A percentile compares a stretch with the other conserved stretches of the same genome.
phyloP scores from a whole-genome alignment of 2,888 invertebrate species.

The Melangyna quadrimaculata region DNA sequence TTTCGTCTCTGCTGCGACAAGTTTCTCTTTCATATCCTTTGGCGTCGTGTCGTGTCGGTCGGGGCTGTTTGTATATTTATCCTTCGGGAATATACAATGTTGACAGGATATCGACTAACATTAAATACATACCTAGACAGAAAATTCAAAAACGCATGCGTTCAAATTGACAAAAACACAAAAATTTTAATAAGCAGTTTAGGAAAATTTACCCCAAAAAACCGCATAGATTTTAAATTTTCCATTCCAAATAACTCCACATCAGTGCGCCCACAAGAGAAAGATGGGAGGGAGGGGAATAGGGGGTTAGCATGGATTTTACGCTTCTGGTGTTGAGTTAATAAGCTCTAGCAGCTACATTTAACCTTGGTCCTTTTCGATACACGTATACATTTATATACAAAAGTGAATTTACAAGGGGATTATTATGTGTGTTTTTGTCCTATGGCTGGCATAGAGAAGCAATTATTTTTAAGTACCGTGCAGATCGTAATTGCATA shows the following conservation, averaged over 20 bases:
- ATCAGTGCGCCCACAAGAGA: background rate
- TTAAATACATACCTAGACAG: background rate
- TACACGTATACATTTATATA: no score
- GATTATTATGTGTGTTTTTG: background rate
- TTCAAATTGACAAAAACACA: background rate
- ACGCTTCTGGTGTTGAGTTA: slow-evolving; percentile 12
- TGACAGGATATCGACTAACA: slow-evolving; percentile 21
- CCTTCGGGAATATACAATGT: slow-evolving; percentile 22
- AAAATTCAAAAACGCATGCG: slow-evolving; percentile 7
- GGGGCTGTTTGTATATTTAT: background rate
- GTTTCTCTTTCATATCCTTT: slow-evolving; percentile 23
- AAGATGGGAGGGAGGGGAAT: no score
- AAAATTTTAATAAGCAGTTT: slow-evolving; percentile 30
- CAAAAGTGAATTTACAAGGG: background rate
- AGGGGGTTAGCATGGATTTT: background rate
- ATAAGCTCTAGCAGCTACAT: slow-evolving; percentile 23
- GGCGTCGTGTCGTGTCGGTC: no score
- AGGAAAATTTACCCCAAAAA: background rate
- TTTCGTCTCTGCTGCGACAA: slow-evolving; percentile 3
- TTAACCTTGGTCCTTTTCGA: slow-evolving; percentile 49
- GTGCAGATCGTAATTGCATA: slow-evolving; percentile 28
- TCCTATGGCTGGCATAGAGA: background rate
- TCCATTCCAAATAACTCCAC: background rate
- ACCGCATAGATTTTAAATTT: background rate
- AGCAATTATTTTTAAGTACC: slow-evolving; percentile 34